Percentiles rank a stretch among this genome's conserved stretches.
Evolutionary conservation across 2,113 vertebrate genomes (phyloP).

Genomic region (Parotia lawesii): DNA sequence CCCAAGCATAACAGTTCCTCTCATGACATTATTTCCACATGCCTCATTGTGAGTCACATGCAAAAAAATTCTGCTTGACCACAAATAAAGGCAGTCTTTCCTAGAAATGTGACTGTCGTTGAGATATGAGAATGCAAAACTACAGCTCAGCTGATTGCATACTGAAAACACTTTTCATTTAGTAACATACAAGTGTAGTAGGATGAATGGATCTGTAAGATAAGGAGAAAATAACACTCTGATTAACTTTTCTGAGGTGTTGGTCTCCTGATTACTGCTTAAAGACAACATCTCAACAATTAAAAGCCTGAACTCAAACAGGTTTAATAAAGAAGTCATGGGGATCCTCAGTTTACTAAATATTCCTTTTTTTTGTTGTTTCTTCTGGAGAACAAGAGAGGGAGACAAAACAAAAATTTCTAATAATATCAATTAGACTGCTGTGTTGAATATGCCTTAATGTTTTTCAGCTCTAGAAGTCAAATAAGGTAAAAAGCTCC

Average conservation of each 20-base stretch:
- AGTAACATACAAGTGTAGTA: not conserved
- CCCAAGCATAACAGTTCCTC: not conserved
- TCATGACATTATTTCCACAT: slow-evolving; percentile 32
- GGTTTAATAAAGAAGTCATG: slow-evolving; percentile 6
- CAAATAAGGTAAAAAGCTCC: not conserved
- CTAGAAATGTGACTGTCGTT: slow-evolving; percentile 17
- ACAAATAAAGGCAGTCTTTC: not conserved
- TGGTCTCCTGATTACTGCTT: slow-evolving; percentile 14
- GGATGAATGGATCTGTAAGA: not conserved
- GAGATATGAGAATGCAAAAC: slow-evolving; percentile 34
- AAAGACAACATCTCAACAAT: not conserved
- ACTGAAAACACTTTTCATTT: slow-evolving; percentile 32
- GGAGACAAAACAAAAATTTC: not conserved
- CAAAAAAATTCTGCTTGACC: not conserved
- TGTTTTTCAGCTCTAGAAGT: not conserved
- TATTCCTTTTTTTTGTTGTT: not conserved
- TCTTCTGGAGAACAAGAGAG: not conserved
- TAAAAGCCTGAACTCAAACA: slow-evolving; percentile 7
- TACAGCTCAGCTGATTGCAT: slow-evolving; percentile 10
- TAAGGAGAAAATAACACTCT: not conserved
- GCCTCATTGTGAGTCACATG: not conserved
- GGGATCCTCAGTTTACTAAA: not conserved
- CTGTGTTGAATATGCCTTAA: not conserved
- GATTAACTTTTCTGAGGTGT: not conserved
- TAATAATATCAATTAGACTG: not conserved